Base-by-base conservation (phyloP, 2,113 vertebrate species). In the Tinamus guttatus region DNA sequence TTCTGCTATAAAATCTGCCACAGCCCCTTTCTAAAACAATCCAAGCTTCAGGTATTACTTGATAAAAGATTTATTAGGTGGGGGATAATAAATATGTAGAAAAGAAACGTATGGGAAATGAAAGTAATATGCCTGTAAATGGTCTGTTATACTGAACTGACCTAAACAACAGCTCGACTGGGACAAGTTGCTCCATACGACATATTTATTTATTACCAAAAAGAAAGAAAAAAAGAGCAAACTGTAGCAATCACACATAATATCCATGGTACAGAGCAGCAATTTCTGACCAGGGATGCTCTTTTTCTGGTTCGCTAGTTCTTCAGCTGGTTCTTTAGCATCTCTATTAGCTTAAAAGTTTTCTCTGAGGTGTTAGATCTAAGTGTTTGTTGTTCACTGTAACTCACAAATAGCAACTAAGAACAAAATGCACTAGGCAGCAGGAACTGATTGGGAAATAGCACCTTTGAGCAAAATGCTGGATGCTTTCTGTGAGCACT, bases 11-110 rank as follows among this genome's bases (percentile, higher is more conserved):
- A 96, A 97, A 90, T 30, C 54, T 81, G 64, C 69, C 59, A 85
- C 91, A 94, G 93, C 67, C 25, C 51, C 54, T 93, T 92, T 95
- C 90, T 93, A 93, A 95, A 97, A 89, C 87, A 91, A 79, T 81
- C 10, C 96, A 96, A 84, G 91, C 74, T 88, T 93, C 93, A 81
- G 20, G 56, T 80, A 81, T 82, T 96, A 94, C 81, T 95, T 94
- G 94, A 95, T 94, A 97, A 96, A 97, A 94, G 80, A 97, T 97
- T 98, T 98, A 97, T 96, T 95, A 89, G 90, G 96, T 95, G 93
- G 85, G 78, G 59, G 56, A 85, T 94, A 94, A 93, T 63, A 92
- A 95, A 95, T 90, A 94, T 15, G 43, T 81, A 93, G 40, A 62
- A 89, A 94, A 93, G 32, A 91, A 95, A 73, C 41, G 47, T 54